These are phyloP conservation scores for Myrmophylax atrothorax DNA, from an alignment of 2,113 vertebrate species.

Conservation along the genomic window DNA sequence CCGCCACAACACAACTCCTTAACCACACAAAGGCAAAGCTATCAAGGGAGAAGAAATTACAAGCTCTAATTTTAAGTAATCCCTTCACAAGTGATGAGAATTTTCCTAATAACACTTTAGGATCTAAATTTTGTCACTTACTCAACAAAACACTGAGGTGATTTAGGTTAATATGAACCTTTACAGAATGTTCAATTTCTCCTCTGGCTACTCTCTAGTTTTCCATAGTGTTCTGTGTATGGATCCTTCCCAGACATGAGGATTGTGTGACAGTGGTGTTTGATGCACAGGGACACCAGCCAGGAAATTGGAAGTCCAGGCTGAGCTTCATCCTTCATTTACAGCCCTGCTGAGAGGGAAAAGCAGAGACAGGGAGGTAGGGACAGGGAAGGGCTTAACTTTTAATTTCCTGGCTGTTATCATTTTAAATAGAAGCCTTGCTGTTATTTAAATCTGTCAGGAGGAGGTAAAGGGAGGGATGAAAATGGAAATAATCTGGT, in stretches of 20 bases:
- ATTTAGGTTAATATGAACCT: not conserved
- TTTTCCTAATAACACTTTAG: not conserved
- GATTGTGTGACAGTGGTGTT: not conserved
- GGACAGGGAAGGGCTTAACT: not conserved
- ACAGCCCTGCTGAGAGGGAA: not conserved
- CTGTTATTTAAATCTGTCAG: constrained; percentile 55
- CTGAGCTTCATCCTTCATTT: not conserved
- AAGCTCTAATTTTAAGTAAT: not conserved
- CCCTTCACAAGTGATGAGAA: not conserved
- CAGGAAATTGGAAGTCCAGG: constrained; percentile 45
- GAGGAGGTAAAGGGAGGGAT: not conserved
- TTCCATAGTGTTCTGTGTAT: not conserved
- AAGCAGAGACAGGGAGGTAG: not conserved
- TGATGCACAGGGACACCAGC: not conserved
- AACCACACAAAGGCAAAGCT: not conserved
- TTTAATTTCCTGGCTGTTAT: constrained; percentile 67
- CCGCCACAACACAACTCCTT: not conserved
- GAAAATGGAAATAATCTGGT: not conserved
- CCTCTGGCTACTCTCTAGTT: not conserved
- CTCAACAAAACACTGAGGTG: not conserved
- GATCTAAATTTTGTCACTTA: not conserved
- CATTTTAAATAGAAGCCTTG: constrained; percentile 9
- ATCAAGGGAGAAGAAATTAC: not conserved
- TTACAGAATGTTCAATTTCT: not conserved
- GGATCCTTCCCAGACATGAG: not conserved